Evolutionary conservation across 2,888 invertebrate genomes (phyloP).

Genomic region (Trichogramma evanescens): DNA sequence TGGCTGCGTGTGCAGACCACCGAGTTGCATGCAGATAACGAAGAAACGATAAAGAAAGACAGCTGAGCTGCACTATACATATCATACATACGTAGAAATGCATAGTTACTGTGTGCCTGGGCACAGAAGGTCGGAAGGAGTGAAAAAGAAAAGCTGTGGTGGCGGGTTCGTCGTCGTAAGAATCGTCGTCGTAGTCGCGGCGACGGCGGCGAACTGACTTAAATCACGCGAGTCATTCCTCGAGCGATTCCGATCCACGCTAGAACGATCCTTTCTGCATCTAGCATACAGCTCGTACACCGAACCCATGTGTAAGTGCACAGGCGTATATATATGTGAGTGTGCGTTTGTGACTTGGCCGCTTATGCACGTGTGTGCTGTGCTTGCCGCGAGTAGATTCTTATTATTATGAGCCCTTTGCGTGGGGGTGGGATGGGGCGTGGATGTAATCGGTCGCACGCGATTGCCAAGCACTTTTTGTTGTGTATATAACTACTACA

Average conservation of each 20-base stretch:
- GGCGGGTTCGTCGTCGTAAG: no score
- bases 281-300: neutral
- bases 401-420: constrained; percentile 22
- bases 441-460: constrained; percentile 24
- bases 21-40: no score
- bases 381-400: constrained; percentile 22
- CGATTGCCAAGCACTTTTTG: constrained; percentile 15
- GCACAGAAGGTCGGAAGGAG: neutral
- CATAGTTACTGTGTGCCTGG: no score
- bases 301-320: neutral
- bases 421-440: constrained; percentile 4
- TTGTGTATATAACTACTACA: no score
- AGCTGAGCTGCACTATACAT: no score
- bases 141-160: neutral
- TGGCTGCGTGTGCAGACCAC: no score
- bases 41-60: no score
- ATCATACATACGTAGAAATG: no score
- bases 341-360: neutral
- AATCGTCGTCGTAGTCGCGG: no score
- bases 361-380: constrained; percentile 11
- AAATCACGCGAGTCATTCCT: constrained; percentile 27
- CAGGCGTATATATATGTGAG: neutral
- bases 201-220: constrained; percentile 21
- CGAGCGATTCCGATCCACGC: constrained; percentile 25
- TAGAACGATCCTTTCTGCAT: neutral